phyloP scores from a whole-genome alignment of 2,888 invertebrate species.

The Thymelicus acteon region DNA sequence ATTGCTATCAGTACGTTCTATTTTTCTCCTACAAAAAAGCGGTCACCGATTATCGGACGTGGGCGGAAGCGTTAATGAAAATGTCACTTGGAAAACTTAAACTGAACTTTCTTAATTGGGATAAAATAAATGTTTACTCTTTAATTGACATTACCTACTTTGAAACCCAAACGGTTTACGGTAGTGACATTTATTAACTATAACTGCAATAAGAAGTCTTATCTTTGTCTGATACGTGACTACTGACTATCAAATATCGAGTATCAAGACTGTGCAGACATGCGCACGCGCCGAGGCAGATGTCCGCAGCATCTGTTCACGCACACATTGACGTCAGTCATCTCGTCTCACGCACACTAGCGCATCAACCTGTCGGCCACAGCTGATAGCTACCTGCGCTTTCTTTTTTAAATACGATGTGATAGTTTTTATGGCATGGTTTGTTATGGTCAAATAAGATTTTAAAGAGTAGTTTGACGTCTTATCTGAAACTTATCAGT shows the following conservation, averaged over 20 bases:
- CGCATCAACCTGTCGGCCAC: conserved; percentile 49
- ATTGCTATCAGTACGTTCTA: too few species aligned
- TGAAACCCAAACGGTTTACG: background rate
- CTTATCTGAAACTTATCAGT: too few species aligned
- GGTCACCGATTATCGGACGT: too few species aligned
- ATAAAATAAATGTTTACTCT: background rate
- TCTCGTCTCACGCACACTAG: conserved; percentile 52
- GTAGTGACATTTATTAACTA: background rate
- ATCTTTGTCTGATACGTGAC: conserved; percentile 2
- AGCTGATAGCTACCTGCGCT: conserved; percentile 75
- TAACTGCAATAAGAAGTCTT: background rate
- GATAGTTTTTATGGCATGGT: background rate
- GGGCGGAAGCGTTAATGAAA: too few species aligned
- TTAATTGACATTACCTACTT: background rate
- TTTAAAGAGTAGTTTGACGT: background rate
- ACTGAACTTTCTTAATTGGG: background rate
- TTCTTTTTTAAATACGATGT: conserved; percentile 54
- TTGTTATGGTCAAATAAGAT: conserved; percentile 6
- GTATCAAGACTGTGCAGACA: conserved; percentile 55
- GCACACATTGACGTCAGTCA: conserved; percentile 45
- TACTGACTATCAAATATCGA: conserved; percentile 41
- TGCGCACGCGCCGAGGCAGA: conserved; percentile 75
- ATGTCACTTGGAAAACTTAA: background rate
- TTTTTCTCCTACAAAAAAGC: too few species aligned
- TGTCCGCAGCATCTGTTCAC: conserved; percentile 78